phyloP scores from a whole-genome alignment of 2,797 vertebrate genomes.

The Danio tinwini region DNA sequence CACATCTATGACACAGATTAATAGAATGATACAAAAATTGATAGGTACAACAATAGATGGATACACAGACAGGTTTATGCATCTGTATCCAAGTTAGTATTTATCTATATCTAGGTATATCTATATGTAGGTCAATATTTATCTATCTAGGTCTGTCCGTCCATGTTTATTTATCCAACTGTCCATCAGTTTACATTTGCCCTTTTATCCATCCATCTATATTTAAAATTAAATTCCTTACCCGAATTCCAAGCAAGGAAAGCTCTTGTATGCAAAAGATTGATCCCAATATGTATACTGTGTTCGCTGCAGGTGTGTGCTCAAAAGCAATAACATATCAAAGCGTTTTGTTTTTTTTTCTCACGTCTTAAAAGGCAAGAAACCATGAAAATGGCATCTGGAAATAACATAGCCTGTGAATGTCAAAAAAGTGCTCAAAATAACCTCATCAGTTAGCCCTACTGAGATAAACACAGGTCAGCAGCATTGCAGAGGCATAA shows the following conservation, averaged over 20 bases:
- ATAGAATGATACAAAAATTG: too few species aligned
- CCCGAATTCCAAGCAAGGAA: background rate
- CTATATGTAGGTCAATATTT: background rate
- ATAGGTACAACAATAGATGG: too few species aligned
- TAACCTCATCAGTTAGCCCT: slow-evolving; percentile 18
- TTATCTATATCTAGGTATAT: too few species aligned
- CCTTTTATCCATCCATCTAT: background rate
- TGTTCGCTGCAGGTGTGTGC: too few species aligned
- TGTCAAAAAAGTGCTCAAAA: slow-evolving; percentile 27
- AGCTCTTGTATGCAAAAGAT: too few species aligned
- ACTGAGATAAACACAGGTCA: slow-evolving; percentile 27
- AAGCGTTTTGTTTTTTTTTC: background rate
- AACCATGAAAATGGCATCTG: background rate
- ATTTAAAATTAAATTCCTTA: background rate
- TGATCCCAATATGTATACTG: too few species aligned
- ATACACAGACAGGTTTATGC: too few species aligned
- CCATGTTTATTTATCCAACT: background rate
- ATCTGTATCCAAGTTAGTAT: too few species aligned
- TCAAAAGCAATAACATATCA: background rate
- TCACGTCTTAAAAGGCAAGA: background rate
- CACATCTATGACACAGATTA: too few species aligned
- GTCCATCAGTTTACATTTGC: background rate
- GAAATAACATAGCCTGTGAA: background rate
- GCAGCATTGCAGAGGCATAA: background rate
- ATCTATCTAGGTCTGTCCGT: background rate